Evolutionary conservation across 2,113 vertebrate species (phyloP), one percentile per base, ranked within the genome.

Genomic region (Mesembrinibis cayennensis): DNA sequence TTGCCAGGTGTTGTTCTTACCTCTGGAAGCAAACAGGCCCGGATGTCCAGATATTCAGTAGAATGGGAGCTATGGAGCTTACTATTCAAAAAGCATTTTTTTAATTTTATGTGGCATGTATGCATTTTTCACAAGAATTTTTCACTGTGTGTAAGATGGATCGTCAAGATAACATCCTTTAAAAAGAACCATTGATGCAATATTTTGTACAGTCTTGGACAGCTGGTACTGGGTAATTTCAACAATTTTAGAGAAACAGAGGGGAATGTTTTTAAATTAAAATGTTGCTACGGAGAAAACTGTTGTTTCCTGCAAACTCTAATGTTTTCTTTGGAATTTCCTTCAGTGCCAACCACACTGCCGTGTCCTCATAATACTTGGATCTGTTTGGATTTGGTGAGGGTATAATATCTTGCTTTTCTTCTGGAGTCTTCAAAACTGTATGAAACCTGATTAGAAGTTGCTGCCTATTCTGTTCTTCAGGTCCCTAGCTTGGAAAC

Each of bases 31-130:
- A 71, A 80, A 76, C 13, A 66, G 34, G 18, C 4, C 7, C 20
- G 49, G 42, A 52, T 23, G 61, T 29, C 15, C 53, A 72, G 9
- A 34, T 61, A 67, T 53, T 26, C 38, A 67, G 30, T 16, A 83
- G 13, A 26, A 63, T 49, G 6, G 21, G 23, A 83, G 5, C 15
- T 71, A 30, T 36, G 13, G 25, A 49, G 6, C 15, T 58, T 62
- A 8, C 2, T 52, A 18, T 66, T 56, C 5, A 89, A 40, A 85
- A 44, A 49, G 0, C 0, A 2, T 7, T 50, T 81, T 65, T 69
- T 22, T 4, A 9, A 42, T 21, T 63, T 89, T 50, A 11, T 22
- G 20, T 66, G 10, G 4, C 30, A 53, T 29, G 5, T 13, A 29
- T 76, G 42, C 1, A 44, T 87, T 80, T 86, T 79, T 65, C 34